These are phyloP conservation scores for Oriolus oriolus DNA, from an alignment of 2,113 vertebrate genomes.

Conservation along the genomic window DNA sequence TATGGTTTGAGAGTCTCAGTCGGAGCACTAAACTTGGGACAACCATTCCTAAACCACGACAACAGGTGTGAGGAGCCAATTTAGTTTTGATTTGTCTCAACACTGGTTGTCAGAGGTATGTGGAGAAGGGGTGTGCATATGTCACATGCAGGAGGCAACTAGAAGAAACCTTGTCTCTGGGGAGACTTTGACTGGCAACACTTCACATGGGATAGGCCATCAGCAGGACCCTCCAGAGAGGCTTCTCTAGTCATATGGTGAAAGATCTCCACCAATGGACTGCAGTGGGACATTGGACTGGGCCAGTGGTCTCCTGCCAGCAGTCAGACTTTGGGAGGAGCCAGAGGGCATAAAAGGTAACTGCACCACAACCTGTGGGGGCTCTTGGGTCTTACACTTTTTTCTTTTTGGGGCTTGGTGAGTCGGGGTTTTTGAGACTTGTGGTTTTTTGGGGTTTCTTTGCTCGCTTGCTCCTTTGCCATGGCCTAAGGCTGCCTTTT, in stretches of 20 bases:
- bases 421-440: not conserved
- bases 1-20: not conserved
- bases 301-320: not conserved
- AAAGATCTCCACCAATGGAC: not conserved
- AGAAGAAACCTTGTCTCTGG: not conserved
- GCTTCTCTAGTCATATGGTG: not conserved
- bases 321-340: not conserved
- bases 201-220: not conserved
- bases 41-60: not conserved
- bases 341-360: not conserved
- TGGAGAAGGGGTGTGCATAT: not conserved
- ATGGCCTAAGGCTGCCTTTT: not conserved
- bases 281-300: not conserved
- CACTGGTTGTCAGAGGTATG: not conserved
- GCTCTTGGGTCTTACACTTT: not conserved
- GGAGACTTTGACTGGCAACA: not conserved
- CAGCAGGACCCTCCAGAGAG: not conserved
- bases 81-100: not conserved
- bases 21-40: not conserved
- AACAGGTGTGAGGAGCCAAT: not conserved
- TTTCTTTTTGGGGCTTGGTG: not conserved
- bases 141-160: no score
- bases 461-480: not conserved
- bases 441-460: fast-evolving
- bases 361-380: not conserved